Evolutionary conservation across 2,888 invertebrate genomes (phyloP).

Genomic region (Tinea semifulvella): DNA sequence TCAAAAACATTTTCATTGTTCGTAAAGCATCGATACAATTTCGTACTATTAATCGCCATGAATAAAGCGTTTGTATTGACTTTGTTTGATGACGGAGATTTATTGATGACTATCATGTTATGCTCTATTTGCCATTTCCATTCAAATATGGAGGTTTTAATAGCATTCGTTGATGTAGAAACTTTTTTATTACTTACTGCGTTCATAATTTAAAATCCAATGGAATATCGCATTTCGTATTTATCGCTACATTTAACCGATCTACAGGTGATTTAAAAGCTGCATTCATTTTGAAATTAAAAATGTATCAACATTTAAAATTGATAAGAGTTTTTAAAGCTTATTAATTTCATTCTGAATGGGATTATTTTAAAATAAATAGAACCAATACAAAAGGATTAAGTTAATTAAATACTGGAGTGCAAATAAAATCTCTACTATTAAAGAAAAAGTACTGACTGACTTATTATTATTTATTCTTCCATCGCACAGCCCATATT

Average conservation of each 20-base stretch:
- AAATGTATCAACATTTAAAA: too few relatives aligned
- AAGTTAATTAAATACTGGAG: too few relatives aligned
- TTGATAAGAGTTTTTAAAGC: too few relatives aligned
- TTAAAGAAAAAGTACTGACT: too few relatives aligned
- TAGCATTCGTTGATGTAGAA: not conserved
- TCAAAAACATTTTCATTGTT: too few relatives aligned
- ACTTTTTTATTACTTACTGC: conserved; percentile 6
- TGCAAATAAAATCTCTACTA: too few relatives aligned
- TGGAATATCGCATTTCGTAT: not conserved
- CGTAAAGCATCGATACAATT: not conserved
- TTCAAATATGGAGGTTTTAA: conserved; percentile 7
- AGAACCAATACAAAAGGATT: too few relatives aligned
- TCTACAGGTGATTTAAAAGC: not conserved
- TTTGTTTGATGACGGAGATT: conserved; percentile 9
- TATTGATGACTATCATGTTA: conserved; percentile 9
- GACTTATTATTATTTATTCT: too few relatives aligned
- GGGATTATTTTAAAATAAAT: too few relatives aligned
- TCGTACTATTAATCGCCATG: not conserved
- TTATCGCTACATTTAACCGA: not conserved
- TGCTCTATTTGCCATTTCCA: conserved; percentile 2
- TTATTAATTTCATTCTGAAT: too few relatives aligned
- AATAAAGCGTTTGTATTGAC: conserved; percentile 7
- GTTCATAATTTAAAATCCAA: not conserved
- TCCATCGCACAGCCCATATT: too few relatives aligned
- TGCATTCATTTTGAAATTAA: not conserved